A percentile compares a stretch with the other conserved stretches of the same genome.
phyloP scores from a whole-genome alignment of 2,888 invertebrate species.

The Meteorus cinctellus region DNA sequence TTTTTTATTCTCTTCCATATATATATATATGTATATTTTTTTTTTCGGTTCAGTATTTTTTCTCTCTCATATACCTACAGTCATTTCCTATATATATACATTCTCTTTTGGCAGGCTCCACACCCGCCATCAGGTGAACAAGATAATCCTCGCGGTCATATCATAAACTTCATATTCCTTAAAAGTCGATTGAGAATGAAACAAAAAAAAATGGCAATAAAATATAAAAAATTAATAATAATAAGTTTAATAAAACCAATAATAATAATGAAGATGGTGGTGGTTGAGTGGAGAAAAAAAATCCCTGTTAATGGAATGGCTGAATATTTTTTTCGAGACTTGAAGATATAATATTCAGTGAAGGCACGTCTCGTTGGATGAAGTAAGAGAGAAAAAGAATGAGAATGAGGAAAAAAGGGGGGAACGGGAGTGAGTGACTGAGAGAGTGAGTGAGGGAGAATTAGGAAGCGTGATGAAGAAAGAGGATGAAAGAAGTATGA shows the following conservation, averaged over 20 bases:
- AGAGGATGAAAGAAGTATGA: conserved; percentile 57
- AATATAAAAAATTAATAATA: background rate
- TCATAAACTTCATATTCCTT: conserved; percentile 6
- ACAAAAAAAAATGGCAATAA: conserved; percentile 2
- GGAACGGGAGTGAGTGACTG: conserved; percentile 63
- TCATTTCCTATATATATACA: background rate
- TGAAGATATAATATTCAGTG: conserved; percentile 33
- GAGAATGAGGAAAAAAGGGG: conserved; percentile 18
- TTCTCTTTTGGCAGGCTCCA: background rate
- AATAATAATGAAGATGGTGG: background rate
- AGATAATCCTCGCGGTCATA: background rate
- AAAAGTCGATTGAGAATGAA: conserved; percentile 4
- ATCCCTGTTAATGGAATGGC: conserved; percentile 18
- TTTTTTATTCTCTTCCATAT: background rate
- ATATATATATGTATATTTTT: background rate
- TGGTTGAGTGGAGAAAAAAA: background rate
- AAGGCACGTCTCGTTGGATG: conserved; percentile 36
- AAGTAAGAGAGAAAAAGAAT: conserved; percentile 26
- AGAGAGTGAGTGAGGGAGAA: conserved; percentile 46
- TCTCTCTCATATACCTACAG: no score
- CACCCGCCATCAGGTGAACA: conserved; percentile 5
- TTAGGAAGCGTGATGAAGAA: conserved; percentile 19
- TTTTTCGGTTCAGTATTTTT: background rate
- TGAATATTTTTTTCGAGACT: conserved; percentile 25
- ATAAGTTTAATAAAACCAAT: background rate